Conservation (phyloP, 2,113 vertebrate species). For the Bungarus multicinctus region DNA sequence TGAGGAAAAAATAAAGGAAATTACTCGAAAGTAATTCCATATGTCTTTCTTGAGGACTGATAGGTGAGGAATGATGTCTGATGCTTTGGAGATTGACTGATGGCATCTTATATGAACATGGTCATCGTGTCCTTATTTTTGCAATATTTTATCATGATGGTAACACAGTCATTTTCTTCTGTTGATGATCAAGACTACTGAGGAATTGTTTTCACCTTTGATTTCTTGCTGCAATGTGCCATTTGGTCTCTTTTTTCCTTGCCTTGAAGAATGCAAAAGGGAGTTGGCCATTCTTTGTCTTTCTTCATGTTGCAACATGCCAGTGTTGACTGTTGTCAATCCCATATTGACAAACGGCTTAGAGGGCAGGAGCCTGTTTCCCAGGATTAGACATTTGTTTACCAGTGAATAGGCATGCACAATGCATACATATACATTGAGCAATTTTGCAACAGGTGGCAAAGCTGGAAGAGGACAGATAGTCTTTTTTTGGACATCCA, state of each 20-base stretch:
- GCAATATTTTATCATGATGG: neutral
- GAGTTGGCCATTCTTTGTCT: neutral
- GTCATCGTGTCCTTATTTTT: neutral
- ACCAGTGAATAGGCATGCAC: neutral
- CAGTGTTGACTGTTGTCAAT: neutral
- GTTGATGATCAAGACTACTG: neutral
- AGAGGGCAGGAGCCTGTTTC: neutral
- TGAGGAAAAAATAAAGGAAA: neutral
- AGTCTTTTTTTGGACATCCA: neutral
- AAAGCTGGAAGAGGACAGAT: neutral
- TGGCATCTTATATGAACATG: neutral
- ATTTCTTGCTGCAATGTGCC: neutral
- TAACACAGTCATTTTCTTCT: neutral
- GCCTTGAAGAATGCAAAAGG: neutral
- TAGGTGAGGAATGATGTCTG: neutral
- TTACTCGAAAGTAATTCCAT: neutral
- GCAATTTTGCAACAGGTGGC: neutral
- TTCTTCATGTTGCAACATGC: neutral
- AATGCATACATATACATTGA: neutral
- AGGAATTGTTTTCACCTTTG: neutral
- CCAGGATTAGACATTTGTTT: neutral
- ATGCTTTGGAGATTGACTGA: neutral
- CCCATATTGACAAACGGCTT: rapidly evolving
- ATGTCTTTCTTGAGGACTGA: neutral
- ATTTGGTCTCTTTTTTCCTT: neutral